Conservation (phyloP, 2,797 vertebrate genomes). For the Myotis vivesi region DNA sequence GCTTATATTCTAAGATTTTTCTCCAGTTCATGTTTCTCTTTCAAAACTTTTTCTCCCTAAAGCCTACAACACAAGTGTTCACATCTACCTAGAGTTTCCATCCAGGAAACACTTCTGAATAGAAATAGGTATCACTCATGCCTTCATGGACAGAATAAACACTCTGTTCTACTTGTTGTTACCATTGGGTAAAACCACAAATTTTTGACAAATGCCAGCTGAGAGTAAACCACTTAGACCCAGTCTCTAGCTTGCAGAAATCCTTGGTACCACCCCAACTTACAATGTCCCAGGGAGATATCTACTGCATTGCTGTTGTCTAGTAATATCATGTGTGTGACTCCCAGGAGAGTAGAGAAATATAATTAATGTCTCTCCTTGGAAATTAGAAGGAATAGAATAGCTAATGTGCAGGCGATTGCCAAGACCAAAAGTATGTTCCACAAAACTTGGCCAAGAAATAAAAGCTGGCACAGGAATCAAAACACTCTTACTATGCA, state of each 20-base stretch:
- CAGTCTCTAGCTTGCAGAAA: conserved; percentile 14
- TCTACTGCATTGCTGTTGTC: background rate
- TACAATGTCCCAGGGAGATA: background rate
- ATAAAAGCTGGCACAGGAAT: conserved; percentile 29
- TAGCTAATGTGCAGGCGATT: background rate
- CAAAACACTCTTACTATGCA: conserved; percentile 64
- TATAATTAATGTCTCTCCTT: conserved; percentile 17
- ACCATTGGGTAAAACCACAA: background rate
- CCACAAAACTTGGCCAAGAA: conserved; percentile 39
- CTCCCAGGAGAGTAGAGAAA: background rate
- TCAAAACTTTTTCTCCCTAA: background rate
- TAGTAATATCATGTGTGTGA: conserved; percentile 18
- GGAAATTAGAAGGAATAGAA: conserved; percentile 35
- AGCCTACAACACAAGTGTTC: background rate
- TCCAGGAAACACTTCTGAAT: background rate
- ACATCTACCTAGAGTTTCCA: background rate
- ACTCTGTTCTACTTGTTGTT: background rate
- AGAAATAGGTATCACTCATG: background rate
- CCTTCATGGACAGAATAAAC: background rate
- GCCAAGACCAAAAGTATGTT: conserved; percentile 57
- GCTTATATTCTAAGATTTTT: background rate
- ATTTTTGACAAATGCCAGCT: background rate
- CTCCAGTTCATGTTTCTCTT: background rate
- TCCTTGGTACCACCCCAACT: background rate
- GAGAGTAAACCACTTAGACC: background rate